These are phyloP conservation scores for Xerus rutilus DNA, from an alignment of 2,797 vertebrate species.

Conservation along the genomic window DNA sequence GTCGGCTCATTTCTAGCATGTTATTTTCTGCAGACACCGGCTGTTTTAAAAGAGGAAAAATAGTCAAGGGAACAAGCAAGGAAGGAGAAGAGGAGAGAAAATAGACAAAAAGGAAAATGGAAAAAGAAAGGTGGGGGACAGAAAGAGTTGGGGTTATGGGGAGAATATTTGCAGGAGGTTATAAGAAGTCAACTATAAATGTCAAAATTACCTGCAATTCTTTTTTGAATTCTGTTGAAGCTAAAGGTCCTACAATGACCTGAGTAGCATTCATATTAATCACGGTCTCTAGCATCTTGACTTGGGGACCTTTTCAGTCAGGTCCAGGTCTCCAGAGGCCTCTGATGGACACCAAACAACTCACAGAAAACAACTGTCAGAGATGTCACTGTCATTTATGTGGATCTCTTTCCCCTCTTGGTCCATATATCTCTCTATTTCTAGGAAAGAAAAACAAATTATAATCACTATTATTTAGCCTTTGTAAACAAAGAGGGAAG, in stretches of 20 bases:
- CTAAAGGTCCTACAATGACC: not conserved
- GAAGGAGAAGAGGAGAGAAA: not conserved
- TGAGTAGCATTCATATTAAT: slow-evolving; percentile 38
- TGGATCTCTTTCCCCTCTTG: not conserved
- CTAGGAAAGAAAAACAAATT: slow-evolving; percentile 54
- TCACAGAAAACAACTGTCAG: slow-evolving; percentile 48
- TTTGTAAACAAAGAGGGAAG: slow-evolving; percentile 39
- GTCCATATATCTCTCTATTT: slow-evolving; percentile 2
- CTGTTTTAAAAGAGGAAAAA: not conserved
- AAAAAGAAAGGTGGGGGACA: not conserved
- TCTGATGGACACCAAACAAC: slow-evolving; percentile 37
- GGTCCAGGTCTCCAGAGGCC: slow-evolving; percentile 5
- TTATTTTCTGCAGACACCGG: slow-evolving; percentile 51
- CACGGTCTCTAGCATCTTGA: slow-evolving; percentile 36
- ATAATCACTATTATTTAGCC: slow-evolving; percentile 1
- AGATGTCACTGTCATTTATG: slow-evolving; percentile 64
- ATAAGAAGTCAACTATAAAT: not conserved
- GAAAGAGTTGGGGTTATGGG: not conserved
- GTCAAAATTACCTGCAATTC: not conserved
- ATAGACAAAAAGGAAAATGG: not conserved
- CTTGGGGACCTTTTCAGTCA: slow-evolving; percentile 56
- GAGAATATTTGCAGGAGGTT: not conserved
- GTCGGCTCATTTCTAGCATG: slow-evolving; percentile 9
- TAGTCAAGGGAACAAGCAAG: not conserved
- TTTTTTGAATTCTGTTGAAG: slow-evolving; percentile 7